phyloP scores from a whole-genome alignment of 1,140 invertebrate genomes.

The Microplitis demolitor region DNA sequence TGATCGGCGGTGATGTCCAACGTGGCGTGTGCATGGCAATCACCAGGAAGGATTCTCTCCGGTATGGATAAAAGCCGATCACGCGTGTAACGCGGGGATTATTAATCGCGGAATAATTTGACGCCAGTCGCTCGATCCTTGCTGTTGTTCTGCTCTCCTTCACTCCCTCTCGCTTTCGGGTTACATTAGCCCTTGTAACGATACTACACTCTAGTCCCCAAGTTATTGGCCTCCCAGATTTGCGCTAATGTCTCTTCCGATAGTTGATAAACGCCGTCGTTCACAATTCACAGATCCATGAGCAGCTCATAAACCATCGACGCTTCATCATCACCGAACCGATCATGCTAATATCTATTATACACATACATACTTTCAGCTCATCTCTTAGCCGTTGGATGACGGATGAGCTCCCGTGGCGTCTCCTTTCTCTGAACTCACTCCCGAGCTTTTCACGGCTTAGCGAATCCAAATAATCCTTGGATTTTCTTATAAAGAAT shows the following conservation, averaged over 20 bases:
- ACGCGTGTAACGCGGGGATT: slow-evolving; percentile 60
- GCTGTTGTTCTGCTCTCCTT: slow-evolving; percentile 3
- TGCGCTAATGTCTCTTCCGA: slow-evolving; percentile 58
- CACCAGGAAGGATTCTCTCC: slow-evolving; percentile 33
- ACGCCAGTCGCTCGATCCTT: slow-evolving; percentile 36
- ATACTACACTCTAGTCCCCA: slow-evolving; percentile 32
- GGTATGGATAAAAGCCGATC: slow-evolving; percentile 53
- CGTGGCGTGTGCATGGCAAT: slow-evolving; percentile 33
- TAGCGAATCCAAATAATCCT: too few relatives aligned
- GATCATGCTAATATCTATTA: too few relatives aligned
- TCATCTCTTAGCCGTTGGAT: too few relatives aligned
- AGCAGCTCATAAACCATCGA: slow-evolving; percentile 41
- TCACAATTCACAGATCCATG: slow-evolving; percentile 41
- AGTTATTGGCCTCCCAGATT: slow-evolving; percentile 58
- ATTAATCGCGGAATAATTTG: slow-evolving; percentile 60
- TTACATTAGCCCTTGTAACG: slow-evolving; percentile 20
- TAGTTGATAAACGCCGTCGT: slow-evolving; percentile 48
- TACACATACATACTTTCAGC: too few relatives aligned
- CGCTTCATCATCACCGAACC: neutral
- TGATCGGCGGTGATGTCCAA: slow-evolving; percentile 18
- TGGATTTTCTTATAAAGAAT: too few relatives aligned
- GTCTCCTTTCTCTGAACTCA: too few relatives aligned
- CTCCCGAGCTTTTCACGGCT: too few relatives aligned
- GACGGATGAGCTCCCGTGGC: too few relatives aligned
- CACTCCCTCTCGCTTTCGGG: slow-evolving; percentile 21